Conservation (phyloP, 1,140 invertebrate genomes). For the Dendroctonus valens region DNA sequence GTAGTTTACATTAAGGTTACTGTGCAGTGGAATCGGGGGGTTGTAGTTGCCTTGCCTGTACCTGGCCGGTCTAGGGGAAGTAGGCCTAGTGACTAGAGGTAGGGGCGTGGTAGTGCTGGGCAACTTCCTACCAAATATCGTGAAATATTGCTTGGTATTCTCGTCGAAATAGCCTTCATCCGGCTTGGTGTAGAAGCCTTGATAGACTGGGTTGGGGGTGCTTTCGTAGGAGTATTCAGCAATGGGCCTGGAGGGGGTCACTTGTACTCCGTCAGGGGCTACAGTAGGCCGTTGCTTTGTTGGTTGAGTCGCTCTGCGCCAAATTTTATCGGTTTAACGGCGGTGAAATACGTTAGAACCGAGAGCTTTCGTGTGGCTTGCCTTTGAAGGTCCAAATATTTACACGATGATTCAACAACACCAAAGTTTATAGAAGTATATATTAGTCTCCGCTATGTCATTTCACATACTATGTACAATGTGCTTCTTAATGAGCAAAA, state of each 20-base stretch:
- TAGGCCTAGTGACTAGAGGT: slow-evolving; percentile 30
- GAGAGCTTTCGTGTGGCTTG: no score
- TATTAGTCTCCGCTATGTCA: no score
- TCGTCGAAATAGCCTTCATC: slow-evolving; percentile 70
- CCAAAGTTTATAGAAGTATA: no score
- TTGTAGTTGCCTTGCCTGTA: slow-evolving; percentile 38
- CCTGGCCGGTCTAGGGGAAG: slow-evolving; percentile 16
- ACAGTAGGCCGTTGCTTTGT: slow-evolving; percentile 22
- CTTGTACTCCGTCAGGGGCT: slow-evolving; percentile 1
- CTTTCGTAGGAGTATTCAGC: slow-evolving; percentile 49
- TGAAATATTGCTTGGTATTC: slow-evolving; percentile 74
- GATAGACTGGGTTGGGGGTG: slow-evolving; percentile 62
- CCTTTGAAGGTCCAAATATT: no score
- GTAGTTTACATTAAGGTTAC: slow-evolving; percentile 65
- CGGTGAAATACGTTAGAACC: no score
- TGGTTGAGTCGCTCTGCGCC: no score
- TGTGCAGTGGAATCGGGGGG: slow-evolving; percentile 55
- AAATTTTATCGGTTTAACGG: no score
- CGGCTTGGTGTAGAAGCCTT: slow-evolving; percentile 69
- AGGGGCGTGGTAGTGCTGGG: slow-evolving; percentile 55
- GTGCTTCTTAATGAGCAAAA: no score
- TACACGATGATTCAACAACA: no score
- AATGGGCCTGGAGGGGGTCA: slow-evolving; percentile 35
- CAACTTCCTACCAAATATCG: slow-evolving; percentile 71
- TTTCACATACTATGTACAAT: no score